Evolutionary conservation across 2,888 invertebrate species (phyloP).

Genomic region (Notocelia uddmanniana): DNA sequence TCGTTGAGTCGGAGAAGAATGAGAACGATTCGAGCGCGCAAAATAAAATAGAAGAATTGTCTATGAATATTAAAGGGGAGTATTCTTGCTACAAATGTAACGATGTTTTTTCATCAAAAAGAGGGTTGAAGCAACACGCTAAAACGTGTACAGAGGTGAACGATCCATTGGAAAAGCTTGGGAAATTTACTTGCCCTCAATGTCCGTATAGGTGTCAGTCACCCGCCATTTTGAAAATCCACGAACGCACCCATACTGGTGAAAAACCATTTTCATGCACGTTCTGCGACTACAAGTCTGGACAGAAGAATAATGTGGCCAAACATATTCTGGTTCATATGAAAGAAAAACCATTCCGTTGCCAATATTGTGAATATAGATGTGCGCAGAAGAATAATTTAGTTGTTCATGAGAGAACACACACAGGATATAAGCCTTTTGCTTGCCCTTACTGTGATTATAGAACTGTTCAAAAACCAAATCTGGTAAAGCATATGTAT

Average conservation of each 20-base stretch:
- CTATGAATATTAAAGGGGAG: constrained; percentile 74
- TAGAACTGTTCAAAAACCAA: constrained; percentile 81
- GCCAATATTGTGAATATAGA: constrained; percentile 81
- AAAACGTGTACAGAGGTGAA: constrained; percentile 65
- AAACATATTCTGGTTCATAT: constrained; percentile 83
- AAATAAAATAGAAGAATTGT: constrained; percentile 67
- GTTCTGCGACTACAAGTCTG: constrained; percentile 81
- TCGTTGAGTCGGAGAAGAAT: constrained; percentile 53
- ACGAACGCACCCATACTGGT: constrained; percentile 80
- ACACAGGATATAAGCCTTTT: constrained; percentile 82
- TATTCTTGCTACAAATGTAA: constrained; percentile 76
- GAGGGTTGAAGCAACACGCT: constrained; percentile 73
- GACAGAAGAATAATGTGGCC: constrained; percentile 82
- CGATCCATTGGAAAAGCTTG: constrained; percentile 63
- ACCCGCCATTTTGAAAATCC: constrained; percentile 81
- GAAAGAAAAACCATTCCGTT: constrained; percentile 82
- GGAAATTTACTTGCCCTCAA: constrained; percentile 75
- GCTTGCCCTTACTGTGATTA: constrained; percentile 82
- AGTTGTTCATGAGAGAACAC: constrained; percentile 81
- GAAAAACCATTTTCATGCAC: constrained; percentile 81
- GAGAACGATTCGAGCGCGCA: constrained; percentile 60
- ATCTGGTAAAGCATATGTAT: constrained; percentile 83
- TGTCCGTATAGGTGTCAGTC: constrained; percentile 82
- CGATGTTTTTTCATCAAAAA: constrained; percentile 72
- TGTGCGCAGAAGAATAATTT: constrained; percentile 83